Evolutionary conservation across 1,140 invertebrate species (phyloP).

Genomic region (Hypothenemus hampei): DNA sequence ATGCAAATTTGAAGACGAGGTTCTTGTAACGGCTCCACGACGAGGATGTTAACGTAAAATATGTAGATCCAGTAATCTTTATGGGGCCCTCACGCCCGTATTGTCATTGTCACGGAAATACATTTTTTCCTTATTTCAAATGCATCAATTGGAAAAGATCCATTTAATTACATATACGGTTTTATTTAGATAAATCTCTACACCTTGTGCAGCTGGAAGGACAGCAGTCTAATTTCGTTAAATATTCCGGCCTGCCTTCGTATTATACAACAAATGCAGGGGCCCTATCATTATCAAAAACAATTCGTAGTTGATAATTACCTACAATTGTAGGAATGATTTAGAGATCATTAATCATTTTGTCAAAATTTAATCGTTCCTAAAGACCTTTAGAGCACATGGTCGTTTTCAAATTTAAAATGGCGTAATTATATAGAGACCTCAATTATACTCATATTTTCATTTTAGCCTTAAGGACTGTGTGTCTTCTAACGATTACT

Average conservation of each 20-base stretch:
- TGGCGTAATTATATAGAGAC: conserved; percentile 30
- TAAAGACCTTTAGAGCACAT: conserved; percentile 32
- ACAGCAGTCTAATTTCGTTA: conserved; percentile 23
- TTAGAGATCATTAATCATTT: conserved; percentile 33
- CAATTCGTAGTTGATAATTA: conserved; percentile 30
- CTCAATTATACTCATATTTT: not conserved
- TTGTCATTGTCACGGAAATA: conserved; percentile 28
- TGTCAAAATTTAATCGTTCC: conserved; percentile 33
- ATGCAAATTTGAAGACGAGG: conserved; percentile 26
- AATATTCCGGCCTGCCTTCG: conserved; percentile 13
- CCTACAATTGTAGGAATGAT: conserved; percentile 30
- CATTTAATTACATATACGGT: conserved; percentile 19
- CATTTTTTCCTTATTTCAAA: conserved; percentile 23
- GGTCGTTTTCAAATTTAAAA: conserved; percentile 25
- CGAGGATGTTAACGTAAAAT: conserved; percentile 24
- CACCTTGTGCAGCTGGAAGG: conserved; percentile 3
- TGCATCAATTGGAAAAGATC: conserved; percentile 14
- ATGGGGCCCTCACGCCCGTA: conserved; percentile 27
- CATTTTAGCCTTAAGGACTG: too few species aligned
- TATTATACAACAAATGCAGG: conserved; percentile 16
- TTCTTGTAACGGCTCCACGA: conserved; percentile 24
- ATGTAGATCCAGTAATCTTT: conserved; percentile 29
- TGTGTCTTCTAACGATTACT: too few species aligned
- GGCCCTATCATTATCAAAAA: conserved; percentile 32
- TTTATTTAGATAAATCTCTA: too few species aligned